Conservation (phyloP, 2,797 vertebrate genomes). For the Gobio occitaniae region DNA sequence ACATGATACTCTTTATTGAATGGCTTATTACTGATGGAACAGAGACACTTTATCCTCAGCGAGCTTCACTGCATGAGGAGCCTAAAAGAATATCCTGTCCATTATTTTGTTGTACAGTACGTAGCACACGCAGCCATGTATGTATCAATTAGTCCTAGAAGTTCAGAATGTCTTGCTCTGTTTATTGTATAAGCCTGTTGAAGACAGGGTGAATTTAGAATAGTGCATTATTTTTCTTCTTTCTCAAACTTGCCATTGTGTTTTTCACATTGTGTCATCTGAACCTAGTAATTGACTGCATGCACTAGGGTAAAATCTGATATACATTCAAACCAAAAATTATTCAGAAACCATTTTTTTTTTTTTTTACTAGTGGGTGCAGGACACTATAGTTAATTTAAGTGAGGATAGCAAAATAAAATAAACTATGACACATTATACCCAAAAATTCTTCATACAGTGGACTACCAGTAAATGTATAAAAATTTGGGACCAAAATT, state of each 20-base stretch:
- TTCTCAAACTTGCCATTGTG: neutral
- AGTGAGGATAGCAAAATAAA: too few species aligned
- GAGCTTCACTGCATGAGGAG: slow-evolving; percentile 42
- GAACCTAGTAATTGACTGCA: neutral
- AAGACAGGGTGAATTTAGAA: slow-evolving; percentile 11
- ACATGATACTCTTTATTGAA: slow-evolving; percentile 48
- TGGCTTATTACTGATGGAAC: slow-evolving; percentile 47
- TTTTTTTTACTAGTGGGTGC: too few species aligned
- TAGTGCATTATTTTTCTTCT: slow-evolving; percentile 16
- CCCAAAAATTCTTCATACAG: too few species aligned
- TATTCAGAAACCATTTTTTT: too few species aligned
- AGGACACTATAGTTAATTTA: too few species aligned
- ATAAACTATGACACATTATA: too few species aligned
- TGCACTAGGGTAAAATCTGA: neutral
- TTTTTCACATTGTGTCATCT: slow-evolving; percentile 6
- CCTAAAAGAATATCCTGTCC: slow-evolving; percentile 11
- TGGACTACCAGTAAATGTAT: too few species aligned
- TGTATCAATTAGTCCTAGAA: slow-evolving; percentile 23
- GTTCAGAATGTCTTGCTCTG: slow-evolving; percentile 29
- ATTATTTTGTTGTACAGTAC: slow-evolving; percentile 18
- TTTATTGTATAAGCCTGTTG: slow-evolving; percentile 27
- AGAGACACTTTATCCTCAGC: slow-evolving; percentile 41
- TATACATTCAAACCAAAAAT: too few species aligned
- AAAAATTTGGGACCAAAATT: too few species aligned
- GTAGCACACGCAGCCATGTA: slow-evolving; percentile 4